These are phyloP conservation scores for Nannobrachium achirus DNA, from an alignment of 2,113 vertebrate genomes.

Conservation along the genomic window DNA sequence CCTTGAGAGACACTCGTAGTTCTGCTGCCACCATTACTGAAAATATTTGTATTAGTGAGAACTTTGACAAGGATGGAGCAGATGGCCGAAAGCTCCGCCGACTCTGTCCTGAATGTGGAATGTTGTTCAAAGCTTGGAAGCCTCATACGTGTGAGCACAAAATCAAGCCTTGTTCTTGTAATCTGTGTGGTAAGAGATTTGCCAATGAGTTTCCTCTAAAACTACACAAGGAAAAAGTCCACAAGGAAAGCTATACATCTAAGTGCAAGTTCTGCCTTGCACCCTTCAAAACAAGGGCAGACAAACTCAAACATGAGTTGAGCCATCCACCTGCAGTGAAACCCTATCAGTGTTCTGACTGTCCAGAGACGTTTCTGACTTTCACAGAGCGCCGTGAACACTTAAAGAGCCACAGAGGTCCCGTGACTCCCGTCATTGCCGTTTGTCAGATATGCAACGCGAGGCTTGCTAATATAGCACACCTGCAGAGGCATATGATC, in stretches of 20 bases:
- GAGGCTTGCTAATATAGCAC: slow-evolving; percentile 6
- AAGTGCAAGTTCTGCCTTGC: slow-evolving; percentile 58
- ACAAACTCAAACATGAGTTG: slow-evolving; percentile 54
- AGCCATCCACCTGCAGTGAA: slow-evolving; percentile 27
- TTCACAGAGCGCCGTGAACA: slow-evolving; percentile 38
- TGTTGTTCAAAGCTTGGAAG: slow-evolving; percentile 28
- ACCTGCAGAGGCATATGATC: slow-evolving; percentile 46
- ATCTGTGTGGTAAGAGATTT: slow-evolving; percentile 60
- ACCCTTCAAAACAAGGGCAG: slow-evolving; percentile 55
- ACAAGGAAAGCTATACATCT: slow-evolving; percentile 45
- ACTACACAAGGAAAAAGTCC: slow-evolving; percentile 50
- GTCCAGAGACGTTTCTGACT: slow-evolving; percentile 38
- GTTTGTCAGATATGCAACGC: slow-evolving; percentile 53
- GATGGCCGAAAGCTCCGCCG: not conserved
- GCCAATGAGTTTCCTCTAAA: slow-evolving; percentile 24
- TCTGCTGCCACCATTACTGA: no score
- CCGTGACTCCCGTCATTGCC: slow-evolving; percentile 8
- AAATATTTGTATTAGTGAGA: no score
- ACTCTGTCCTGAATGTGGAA: slow-evolving; percentile 63
- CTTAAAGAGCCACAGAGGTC: slow-evolving; percentile 41
- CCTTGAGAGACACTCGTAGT: no score
- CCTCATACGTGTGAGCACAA: slow-evolving; percentile 61
- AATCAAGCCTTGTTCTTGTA: slow-evolving; percentile 52
- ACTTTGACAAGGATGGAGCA: not conserved
- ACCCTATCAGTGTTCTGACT: slow-evolving; percentile 60